These are phyloP conservation scores for Scolopax bukidnonensis DNA, from an alignment of 2,797 vertebrate genomes.

Conservation along the genomic window DNA sequence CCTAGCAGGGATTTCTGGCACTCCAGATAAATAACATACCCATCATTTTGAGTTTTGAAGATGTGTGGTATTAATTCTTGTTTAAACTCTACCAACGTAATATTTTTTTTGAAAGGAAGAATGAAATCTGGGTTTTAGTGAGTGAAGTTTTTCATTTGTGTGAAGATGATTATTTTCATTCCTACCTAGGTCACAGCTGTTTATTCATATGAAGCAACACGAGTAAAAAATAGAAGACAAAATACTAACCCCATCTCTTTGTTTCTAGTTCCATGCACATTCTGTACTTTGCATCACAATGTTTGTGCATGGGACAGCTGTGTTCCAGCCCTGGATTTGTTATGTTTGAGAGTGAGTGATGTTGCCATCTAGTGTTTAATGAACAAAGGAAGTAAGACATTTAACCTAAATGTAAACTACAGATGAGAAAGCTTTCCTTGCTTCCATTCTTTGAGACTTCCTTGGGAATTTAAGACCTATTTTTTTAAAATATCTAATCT, in stretches of 20 bases:
- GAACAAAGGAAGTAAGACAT: background rate
- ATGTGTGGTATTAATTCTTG: background rate
- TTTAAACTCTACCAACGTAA: background rate
- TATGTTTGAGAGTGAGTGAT: background rate
- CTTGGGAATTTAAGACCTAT: background rate
- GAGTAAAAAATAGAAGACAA: background rate
- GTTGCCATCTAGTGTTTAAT: constrained; percentile 53
- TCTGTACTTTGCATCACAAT: background rate
- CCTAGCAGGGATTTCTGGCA: background rate
- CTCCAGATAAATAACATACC: background rate
- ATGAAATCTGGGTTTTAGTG: background rate
- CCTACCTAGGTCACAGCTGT: background rate
- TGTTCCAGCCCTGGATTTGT: background rate
- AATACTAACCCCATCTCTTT: background rate
- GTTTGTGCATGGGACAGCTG: background rate
- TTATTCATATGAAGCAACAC: background rate
- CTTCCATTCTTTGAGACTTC: background rate
- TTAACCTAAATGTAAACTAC: background rate
- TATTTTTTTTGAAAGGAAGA: background rate
- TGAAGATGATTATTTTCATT: background rate
- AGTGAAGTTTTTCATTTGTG: background rate
- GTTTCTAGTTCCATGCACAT: background rate
- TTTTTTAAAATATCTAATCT: background rate
- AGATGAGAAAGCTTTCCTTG: background rate
- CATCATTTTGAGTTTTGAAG: background rate